Evolutionary conservation across 2,797 vertebrate genomes (phyloP).

Genomic region (Pogonophryne albipinna): DNA sequence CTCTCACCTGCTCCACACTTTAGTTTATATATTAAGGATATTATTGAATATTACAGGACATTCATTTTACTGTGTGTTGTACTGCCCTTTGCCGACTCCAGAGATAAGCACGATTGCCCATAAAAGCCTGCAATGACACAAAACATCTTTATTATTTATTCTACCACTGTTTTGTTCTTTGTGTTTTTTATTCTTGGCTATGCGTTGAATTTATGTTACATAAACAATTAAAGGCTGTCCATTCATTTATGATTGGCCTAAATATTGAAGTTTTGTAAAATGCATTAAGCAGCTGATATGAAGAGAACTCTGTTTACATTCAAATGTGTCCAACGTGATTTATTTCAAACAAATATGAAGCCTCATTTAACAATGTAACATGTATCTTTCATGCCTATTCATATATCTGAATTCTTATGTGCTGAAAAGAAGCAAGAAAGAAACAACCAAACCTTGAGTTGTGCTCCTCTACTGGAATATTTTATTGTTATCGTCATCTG

Average conservation of each 20-base stretch:
- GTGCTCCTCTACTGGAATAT: slow-evolving; percentile 87
- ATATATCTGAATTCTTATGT: not conserved
- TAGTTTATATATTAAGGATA: slow-evolving; percentile 30
- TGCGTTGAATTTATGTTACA: not conserved
- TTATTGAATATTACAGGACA: not conserved
- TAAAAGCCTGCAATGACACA: not conserved
- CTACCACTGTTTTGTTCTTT: not conserved
- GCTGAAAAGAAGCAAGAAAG: slow-evolving; percentile 30
- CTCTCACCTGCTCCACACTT: slow-evolving; percentile 29
- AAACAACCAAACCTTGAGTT: slow-evolving; percentile 60
- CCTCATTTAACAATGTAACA: not conserved
- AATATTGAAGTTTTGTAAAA: not conserved
- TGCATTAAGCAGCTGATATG: not conserved
- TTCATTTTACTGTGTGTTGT: slow-evolving; percentile 2
- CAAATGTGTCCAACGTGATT: not conserved
- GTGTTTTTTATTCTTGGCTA: not conserved
- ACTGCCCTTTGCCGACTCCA: slow-evolving; percentile 23
- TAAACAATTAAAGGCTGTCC: not conserved
- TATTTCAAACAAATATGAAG: slow-evolving; percentile 3
- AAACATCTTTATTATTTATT: slow-evolving; percentile 16
- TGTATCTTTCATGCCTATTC: not conserved
- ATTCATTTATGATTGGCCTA: not conserved
- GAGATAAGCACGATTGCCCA: slow-evolving; percentile 1
- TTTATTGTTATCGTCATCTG: slow-evolving; percentile 86
- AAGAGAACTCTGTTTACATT: not conserved